Evolutionary conservation across 2,888 invertebrate species (phyloP), one percentile per base, ranked within the genome.

Genomic region (Pelosia muscerda): DNA sequence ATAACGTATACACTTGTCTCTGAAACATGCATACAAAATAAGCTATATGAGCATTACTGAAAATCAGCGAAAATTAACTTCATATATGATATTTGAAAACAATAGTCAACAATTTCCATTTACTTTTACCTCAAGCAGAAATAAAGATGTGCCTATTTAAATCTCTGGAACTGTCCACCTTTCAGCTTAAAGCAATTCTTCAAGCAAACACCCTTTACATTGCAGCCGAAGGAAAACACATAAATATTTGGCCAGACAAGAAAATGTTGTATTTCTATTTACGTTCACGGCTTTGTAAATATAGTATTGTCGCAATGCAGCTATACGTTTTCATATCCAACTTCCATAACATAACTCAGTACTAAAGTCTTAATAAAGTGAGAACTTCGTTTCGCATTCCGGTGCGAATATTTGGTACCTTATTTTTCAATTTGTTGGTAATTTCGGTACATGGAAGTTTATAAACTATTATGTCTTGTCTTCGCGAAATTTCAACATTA

Each of bases 281-380:
- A 72, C 55, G 55, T 71, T 76, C 42, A 53, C 63, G 13, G 57
- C 63, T 69, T 58, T 58, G 69, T 72, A 65, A 71, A 79, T 72
- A 73, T 71, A 65, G 26, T 63, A 63, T 56, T 72, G 74, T 78
- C 78, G 76, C 82, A 81, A 28, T 81, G 80, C 82, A 79, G 80
- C 38, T 74, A 65, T 65, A 59, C 59, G 68, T 72, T 69, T 70
- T 72, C 62, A 74, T 74, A 74, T 65, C 59, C 55, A 11, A 69
- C 61, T 58, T 26, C 54, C 58, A 75, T 63, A 71, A 74, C 57
- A 58, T 71, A 61, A 70, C 70, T 70, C 55, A 62, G 42, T 49
- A 61, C 61, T 68, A 68, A 71, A 28, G 66, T 66, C 59, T 73
- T 72, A 68, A 66, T 73, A 69, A 63, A 70, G 65, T 66, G 65